A percentile compares a stretch with the other conserved stretches of the same genome.
phyloP scores from a whole-genome alignment of 2,888 invertebrate species.

The Campopleginae sp. region DNA sequence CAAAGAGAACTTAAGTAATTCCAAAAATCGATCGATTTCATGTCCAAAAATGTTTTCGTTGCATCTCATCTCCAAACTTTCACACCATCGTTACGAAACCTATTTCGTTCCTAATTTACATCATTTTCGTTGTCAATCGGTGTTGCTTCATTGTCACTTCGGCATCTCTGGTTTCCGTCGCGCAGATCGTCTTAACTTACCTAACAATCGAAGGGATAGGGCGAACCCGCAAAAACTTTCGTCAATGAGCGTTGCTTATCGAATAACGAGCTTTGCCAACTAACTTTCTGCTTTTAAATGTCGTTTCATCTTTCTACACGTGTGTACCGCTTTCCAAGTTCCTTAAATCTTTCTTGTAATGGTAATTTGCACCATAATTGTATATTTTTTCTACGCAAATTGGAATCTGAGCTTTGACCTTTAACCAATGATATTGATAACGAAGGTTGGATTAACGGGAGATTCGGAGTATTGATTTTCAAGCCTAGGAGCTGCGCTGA shows the following conservation, averaged over 20 bases:
- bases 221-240: background rate
- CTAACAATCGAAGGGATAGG: background rate
- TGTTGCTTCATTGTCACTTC: background rate
- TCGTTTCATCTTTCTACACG: background rate
- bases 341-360: background rate
- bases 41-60: background rate
- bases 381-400: slow-evolving; percentile 23
- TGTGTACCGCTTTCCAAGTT: background rate
- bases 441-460: slow-evolving; percentile 63
- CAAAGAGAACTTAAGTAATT: background rate
- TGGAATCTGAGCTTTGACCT: background rate
- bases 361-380: background rate
- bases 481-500: slow-evolving; percentile 57
- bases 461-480: slow-evolving; percentile 62
- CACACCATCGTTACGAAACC: background rate
- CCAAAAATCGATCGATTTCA: background rate
- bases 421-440: slow-evolving; percentile 43
- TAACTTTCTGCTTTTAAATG: background rate
- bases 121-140: background rate
- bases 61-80: background rate
- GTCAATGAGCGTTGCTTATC: background rate
- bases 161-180: background rate
- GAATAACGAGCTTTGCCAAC: background rate
- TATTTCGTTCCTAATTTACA: background rate
- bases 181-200: background rate